Conservation (phyloP, 2,888 invertebrate species). For the Hermodice carunculata region DNA sequence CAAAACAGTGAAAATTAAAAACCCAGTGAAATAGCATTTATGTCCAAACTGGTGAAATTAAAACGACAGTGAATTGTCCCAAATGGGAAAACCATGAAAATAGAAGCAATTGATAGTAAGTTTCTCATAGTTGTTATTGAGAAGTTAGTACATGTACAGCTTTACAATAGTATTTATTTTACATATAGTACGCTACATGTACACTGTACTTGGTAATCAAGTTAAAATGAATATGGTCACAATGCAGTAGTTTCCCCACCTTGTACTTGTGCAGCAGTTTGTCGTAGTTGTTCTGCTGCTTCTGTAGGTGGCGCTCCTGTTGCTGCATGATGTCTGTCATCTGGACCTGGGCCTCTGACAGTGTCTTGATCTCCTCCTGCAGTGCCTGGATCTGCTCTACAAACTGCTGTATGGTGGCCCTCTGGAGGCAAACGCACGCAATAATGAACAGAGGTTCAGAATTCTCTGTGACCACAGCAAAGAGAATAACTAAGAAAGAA, state of each 20-base stretch:
- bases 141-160: background rate
- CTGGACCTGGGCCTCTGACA: constrained; percentile 56
- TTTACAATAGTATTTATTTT: too few relatives aligned
- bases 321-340: constrained; percentile 52
- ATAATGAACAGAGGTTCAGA: too few relatives aligned
- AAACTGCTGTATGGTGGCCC: constrained; percentile 56
- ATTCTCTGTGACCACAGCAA: too few relatives aligned
- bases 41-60: too few relatives aligned
- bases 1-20: too few relatives aligned
- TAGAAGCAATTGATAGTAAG: background rate
- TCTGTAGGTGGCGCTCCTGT: constrained; percentile 54
- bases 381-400: constrained; percentile 60
- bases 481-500: too few relatives aligned
- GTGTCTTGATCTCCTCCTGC: constrained; percentile 57
- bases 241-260: constrained; percentile 38
- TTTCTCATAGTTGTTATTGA: background rate
- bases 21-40: too few relatives aligned
- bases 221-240: too few relatives aligned
- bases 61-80: too few relatives aligned
- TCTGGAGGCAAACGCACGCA: too few relatives aligned
- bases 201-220: too few relatives aligned
- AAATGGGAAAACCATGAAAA: background rate
- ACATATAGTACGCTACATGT: too few relatives aligned
- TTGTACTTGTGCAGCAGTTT: constrained; percentile 54
- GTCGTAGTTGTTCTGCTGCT: constrained; percentile 51